Evolutionary conservation across 2,888 invertebrate species (phyloP), one percentile per base, ranked within the genome.

Genomic region (Drosophila phalerata): DNA sequence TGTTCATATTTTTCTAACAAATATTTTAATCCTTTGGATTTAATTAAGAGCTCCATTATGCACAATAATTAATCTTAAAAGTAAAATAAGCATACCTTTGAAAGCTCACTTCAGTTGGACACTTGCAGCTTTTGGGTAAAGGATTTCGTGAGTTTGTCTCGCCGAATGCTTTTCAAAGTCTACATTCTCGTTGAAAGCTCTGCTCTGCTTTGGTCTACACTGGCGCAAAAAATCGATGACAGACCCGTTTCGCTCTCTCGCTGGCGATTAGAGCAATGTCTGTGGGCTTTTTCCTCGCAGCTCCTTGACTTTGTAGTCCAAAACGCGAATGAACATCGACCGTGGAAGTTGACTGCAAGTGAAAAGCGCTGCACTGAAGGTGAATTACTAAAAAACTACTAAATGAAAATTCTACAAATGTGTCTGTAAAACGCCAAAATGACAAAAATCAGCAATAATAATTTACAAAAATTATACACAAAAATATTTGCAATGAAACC

Each of bases 311-410:
- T 79, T 83, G 77, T 77, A 75, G 81, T 75, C 88, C 90, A 91
- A 91, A 91, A 90, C 91, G 91, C 91, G 91, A 90, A 90, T 91
- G 91, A 91, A 91, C 91, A 91, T 91, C 91, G 91, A 89, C 91
- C 91, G 91, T 91, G 91, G 90, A 89, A 91, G 91, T 91, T 91
- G 91, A 85, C 85, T 90, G 82, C 89, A 83, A 85, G 69, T 85
- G 81, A 81, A 70, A 81, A 84, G 79, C 89, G 87, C 91, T 87
- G 90, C 85, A 84, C 83, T 86, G 77, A 88, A 85, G 81, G 90
- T 87, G 90, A 87, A 81, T 79, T 62, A 75, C 73, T 65, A 70
- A 53, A 51, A 61, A 51, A 53, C 10, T 57, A 37, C 30, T 57
- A 40, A 49, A 55, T n/a, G 40, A 19, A 69, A 77, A 69, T 28